Percentiles rank a stretch among this genome's conserved stretches.
Evolutionary conservation across 92 coral and sea anemone genomes (phyloP).

Genomic region (Siderastrea radians): DNA sequence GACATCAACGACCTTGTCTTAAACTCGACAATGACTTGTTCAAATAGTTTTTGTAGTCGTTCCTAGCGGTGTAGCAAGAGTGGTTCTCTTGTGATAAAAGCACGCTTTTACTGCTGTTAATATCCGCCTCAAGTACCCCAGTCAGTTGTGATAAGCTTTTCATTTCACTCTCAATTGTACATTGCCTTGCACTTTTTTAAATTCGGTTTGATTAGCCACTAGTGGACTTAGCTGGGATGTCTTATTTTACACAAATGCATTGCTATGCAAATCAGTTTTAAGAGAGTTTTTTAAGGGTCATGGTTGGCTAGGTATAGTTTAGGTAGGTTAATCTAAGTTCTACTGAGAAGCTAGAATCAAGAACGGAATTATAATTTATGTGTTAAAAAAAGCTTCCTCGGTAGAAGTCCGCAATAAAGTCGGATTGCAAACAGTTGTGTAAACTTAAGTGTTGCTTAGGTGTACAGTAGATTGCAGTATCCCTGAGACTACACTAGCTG

Average conservation of each 20-base stretch:
- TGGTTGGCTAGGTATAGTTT: background rate
- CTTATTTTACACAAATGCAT: no score
- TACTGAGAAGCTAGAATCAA: constrained; percentile 1
- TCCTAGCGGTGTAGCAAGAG: background rate
- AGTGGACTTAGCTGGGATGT: background rate
- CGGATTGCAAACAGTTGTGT: background rate
- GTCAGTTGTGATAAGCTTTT: constrained; percentile 5
- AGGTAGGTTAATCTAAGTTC: background rate
- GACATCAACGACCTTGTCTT: no score
- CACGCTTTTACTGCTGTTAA: background rate
- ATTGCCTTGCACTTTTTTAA: background rate
- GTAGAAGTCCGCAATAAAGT: constrained; percentile 29
- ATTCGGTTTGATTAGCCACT: background rate
- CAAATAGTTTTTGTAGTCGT: background rate
- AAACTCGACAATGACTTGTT: background rate
- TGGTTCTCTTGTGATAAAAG: background rate
- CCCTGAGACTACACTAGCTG: no score
- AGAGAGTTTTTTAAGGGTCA: no score
- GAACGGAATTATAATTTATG: constrained; percentile 30
- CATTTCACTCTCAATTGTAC: constrained; percentile 1
- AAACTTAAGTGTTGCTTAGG: background rate
- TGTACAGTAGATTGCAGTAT: no score
- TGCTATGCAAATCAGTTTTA: background rate
- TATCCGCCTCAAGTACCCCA: background rate
- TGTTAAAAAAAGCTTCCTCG: constrained; percentile 30